Percentiles rank a stretch among this genome's conserved stretches.
phyloP scores from a whole-genome alignment of 2,888 invertebrate species.

The Pollenia griseotomentosa region DNA sequence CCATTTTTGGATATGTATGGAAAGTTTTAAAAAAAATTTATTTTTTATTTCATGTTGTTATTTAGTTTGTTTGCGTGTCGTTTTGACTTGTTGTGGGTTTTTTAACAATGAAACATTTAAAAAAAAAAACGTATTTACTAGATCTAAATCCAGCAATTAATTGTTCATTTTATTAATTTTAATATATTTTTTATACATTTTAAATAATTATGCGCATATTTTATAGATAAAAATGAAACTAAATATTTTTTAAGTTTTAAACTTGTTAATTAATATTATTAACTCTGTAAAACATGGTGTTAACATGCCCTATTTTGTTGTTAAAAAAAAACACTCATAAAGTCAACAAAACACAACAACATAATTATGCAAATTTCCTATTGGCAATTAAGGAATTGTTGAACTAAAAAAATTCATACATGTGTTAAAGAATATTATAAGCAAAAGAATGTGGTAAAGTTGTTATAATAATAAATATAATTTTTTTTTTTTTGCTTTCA shows the following conservation, averaged over 20 bases:
- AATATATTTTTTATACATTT: conserved; percentile 9
- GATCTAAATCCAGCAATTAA: not conserved
- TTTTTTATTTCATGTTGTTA: not conserved
- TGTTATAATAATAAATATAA: too few species aligned
- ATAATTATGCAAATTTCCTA: conserved; percentile 40
- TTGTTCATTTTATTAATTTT: not conserved
- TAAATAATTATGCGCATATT: conserved; percentile 53
- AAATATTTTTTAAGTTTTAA: not conserved
- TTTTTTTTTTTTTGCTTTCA: too few species aligned
- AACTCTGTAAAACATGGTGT: conserved; percentile 40
- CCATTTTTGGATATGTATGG: too few species aligned
- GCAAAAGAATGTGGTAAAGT: too few species aligned
- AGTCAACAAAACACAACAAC: conserved; percentile 21
- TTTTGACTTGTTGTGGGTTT: not conserved
- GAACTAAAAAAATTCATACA: not conserved
- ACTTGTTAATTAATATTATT: conserved; percentile 58
- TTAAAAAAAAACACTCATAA: conserved; percentile 4
- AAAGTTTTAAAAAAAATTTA: not conserved
- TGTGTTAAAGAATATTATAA: too few species aligned
- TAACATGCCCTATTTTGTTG: conserved; percentile 39
- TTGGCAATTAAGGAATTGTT: not conserved
- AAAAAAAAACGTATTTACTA: not conserved
- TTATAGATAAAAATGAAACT: conserved; percentile 32
- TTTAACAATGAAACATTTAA: not conserved
- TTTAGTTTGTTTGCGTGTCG: not conserved